Evolutionary conservation across 2,797 vertebrate species (phyloP), one percentile per base, ranked within the genome.

Genomic region (Paratrypauchen microcephalus): DNA sequence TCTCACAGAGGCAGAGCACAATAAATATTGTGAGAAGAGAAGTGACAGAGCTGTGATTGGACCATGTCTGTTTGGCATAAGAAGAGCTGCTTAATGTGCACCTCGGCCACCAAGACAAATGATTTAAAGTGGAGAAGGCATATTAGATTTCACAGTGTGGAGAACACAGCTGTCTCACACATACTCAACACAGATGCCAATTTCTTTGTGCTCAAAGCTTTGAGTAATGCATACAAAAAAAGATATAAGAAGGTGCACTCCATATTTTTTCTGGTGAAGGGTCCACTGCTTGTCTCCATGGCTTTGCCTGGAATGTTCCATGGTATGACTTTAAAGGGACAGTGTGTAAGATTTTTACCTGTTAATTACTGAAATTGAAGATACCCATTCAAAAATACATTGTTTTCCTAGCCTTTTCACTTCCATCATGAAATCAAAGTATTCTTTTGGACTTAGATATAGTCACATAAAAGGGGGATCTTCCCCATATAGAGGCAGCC

Each of bases 51-150:
- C 28, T 60, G 58, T 32, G 58, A 32, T 36, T 60, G n/a, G 15
- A 5, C 26, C 7, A 36, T 9, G 18, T 36, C 16, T 36, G 58
- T 60, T 60, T 60, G 58, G 58, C 58, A 60, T 9, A 60, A 60
- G 58, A 60, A 32, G 58, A 36, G 18, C 58, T 36, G 28, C 28
- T 32, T 8, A 60, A 60, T 60, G 58, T 60, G 58, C 28, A n/a
- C 28, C 19, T 60, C 58, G 58, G 28, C 28, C 30, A 60, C 58
- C 18, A 60, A 36, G 16, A 36, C 28, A 60, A 58, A 58, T 60
- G 58, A 60, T 60, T 4, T 60, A 60, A 60, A 60, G 58, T 32
- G 58, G 58, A 59, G 30, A 59, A 32, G 57, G 28, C 57, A 9
- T 32, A 59, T 59, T 18, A 59, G 28, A 59, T 59, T 30, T 59